A percentile compares a stretch with the other conserved stretches of the same genome.
Evolutionary conservation across 2,113 vertebrate species (phyloP).

Genomic region (Thalassoma bifasciatum): DNA sequence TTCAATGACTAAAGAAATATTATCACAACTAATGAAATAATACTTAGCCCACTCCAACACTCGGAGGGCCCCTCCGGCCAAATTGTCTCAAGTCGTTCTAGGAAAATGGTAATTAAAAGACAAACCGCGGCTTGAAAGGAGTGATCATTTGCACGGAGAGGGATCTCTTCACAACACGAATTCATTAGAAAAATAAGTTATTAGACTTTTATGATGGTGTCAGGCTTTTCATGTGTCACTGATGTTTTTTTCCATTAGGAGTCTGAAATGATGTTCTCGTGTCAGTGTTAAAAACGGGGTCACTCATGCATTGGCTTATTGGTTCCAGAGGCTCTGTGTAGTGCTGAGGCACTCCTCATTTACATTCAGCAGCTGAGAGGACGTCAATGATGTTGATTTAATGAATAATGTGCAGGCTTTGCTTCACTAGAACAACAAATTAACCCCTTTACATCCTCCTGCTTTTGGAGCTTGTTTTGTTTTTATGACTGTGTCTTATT

Average conservation of each 20-base stretch:
- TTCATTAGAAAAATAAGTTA: slow-evolving; percentile 47
- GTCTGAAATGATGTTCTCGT: slow-evolving; percentile 49
- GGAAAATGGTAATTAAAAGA: slow-evolving; percentile 70
- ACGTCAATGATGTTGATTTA: slow-evolving; percentile 51
- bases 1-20: slow-evolving; percentile 62
- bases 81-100: slow-evolving; percentile 63
- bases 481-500: not conserved
- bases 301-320: slow-evolving; percentile 54
- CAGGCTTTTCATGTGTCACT: slow-evolving; percentile 47
- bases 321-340: slow-evolving; percentile 41
- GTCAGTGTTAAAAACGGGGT: slow-evolving; percentile 61
- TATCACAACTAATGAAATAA: slow-evolving; percentile 71
- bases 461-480: not conserved
- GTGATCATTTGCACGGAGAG: slow-evolving; percentile 35
- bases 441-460: not conserved
- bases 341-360: slow-evolving; percentile 26
- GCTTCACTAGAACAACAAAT: slow-evolving; percentile 24
- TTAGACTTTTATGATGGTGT: slow-evolving; percentile 53
- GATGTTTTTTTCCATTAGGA: slow-evolving; percentile 45
- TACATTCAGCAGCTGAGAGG: slow-evolving; percentile 38
- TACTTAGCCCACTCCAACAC: slow-evolving; percentile 53
- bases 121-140: slow-evolving; percentile 31
- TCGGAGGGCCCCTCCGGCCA: slow-evolving; percentile 52
- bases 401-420: slow-evolving; percentile 35
- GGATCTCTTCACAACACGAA: slow-evolving; percentile 44